phyloP scores from a whole-genome alignment of 2,797 vertebrate species.

The Propithecus deckenii region DNA sequence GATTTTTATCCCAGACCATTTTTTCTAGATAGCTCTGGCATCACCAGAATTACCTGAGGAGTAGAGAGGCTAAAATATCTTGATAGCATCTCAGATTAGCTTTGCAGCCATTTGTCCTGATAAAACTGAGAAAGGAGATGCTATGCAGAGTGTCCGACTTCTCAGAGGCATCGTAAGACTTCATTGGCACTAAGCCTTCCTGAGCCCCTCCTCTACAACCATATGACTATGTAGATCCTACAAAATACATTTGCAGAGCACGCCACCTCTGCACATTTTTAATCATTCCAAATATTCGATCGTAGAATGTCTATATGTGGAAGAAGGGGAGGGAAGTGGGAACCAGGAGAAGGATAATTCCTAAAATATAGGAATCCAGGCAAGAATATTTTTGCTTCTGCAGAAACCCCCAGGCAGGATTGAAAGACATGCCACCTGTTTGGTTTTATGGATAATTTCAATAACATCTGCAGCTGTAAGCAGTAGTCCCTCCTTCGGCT shows the following conservation, averaged over 20 bases:
- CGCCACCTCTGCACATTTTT: background rate
- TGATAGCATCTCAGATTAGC: background rate
- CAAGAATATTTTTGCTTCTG: background rate
- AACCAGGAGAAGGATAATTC: background rate
- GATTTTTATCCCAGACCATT: background rate
- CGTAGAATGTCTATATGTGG: background rate
- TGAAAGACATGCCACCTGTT: background rate
- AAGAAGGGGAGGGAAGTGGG: background rate
- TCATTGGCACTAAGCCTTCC: background rate
- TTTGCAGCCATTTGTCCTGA: background rate
- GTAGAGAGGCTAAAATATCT: background rate
- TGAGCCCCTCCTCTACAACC: background rate
- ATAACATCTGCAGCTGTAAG: background rate
- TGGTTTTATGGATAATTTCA: background rate
- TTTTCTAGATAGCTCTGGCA: background rate
- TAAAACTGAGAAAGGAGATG: background rate
- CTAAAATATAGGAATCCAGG: background rate
- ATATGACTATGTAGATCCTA: background rate
- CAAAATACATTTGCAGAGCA: background rate
- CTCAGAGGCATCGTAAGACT: background rate
- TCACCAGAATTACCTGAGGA: background rate
- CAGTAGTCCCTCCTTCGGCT: background rate
- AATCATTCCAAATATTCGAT: background rate
- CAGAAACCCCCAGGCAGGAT: background rate
- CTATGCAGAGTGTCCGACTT: background rate